A percentile compares a stretch with the other conserved stretches of the same genome.
Conservation (phyloP, 2,113 vertebrate genomes). For the Cettia cetti region DNA sequence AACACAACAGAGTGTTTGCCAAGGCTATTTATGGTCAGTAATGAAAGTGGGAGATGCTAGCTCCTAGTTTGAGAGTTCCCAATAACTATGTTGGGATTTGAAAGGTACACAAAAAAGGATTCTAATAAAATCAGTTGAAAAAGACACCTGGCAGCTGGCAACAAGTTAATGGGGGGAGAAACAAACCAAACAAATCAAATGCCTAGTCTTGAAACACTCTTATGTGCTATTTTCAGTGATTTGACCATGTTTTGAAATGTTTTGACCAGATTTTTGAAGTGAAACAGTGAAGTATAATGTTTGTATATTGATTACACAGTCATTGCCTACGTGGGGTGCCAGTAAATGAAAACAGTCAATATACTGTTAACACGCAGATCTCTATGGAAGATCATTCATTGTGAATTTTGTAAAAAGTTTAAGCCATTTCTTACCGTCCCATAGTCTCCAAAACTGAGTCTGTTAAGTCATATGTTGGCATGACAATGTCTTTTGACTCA, state of each 20-base stretch:
- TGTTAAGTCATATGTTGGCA: conserved; percentile 97
- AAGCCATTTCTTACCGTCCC: conserved; percentile 83
- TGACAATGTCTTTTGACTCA: conserved; percentile 92
- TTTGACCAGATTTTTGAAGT: background rate
- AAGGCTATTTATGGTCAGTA: background rate
- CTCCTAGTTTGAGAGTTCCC: background rate
- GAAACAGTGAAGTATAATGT: background rate
- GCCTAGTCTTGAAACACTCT: background rate
- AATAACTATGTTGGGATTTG: background rate
- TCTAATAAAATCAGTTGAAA: background rate
- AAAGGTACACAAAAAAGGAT: background rate
- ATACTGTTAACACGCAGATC: background rate
- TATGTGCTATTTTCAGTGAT: background rate
- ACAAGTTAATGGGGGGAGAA: background rate
- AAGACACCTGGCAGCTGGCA: background rate
- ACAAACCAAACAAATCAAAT: background rate
- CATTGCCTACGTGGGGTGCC: background rate
- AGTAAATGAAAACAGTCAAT: background rate
- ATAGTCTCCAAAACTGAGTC: conserved; percentile 97
- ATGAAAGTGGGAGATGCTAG: background rate
- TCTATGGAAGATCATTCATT: background rate
- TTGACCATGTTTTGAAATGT: background rate
- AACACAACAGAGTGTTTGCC: background rate
- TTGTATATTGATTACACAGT: background rate
- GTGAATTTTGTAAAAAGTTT: background rate